phyloP scores from a whole-genome alignment of 2,888 invertebrate genomes.

The Dasypogon diadema region DNA sequence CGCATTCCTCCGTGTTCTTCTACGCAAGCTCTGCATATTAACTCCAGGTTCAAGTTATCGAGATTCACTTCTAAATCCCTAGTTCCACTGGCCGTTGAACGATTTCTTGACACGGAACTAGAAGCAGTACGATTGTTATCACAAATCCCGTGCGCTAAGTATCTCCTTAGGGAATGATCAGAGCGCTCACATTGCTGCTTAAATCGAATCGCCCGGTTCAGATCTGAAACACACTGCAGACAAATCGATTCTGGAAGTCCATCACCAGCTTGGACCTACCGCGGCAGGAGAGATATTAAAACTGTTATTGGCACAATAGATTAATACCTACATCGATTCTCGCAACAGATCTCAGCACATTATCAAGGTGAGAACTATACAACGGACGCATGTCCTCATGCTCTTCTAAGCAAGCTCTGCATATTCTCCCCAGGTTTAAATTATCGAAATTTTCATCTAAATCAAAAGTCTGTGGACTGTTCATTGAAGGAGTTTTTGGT shows the following conservation, averaged over 20 bases:
- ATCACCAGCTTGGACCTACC: slow-evolving; percentile 69
- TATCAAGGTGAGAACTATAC: slow-evolving; percentile 70
- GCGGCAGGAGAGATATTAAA: background rate
- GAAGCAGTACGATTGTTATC: too few species aligned
- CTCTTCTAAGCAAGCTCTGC: slow-evolving; percentile 69
- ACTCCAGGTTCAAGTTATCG: too few species aligned
- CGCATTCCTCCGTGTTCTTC: slow-evolving; percentile 69
- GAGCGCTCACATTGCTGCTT: slow-evolving; percentile 70
- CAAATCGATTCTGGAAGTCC: slow-evolving; percentile 70
- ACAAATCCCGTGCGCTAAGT: background rate
- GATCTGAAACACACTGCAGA: slow-evolving; percentile 70
- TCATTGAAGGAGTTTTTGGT: too few species aligned
- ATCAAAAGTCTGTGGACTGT: too few species aligned
- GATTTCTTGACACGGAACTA: too few species aligned
- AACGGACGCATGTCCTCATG: slow-evolving; percentile 70
- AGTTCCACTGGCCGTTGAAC: too few species aligned
- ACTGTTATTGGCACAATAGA: too few species aligned
- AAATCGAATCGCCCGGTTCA: slow-evolving; percentile 70
- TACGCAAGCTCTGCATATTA: slow-evolving; percentile 70
- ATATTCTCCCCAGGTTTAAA: too few species aligned
- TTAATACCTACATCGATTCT: slow-evolving; percentile 67
- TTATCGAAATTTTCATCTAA: too few species aligned
- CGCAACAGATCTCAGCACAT: slow-evolving; percentile 69
- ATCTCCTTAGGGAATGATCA: slow-evolving; percentile 65
- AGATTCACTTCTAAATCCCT: too few species aligned